A percentile compares a stretch with the other conserved stretches of the same genome.
Evolutionary conservation across 2,797 vertebrate species (phyloP).

Genomic region (Eidolon dupreanum): DNA sequence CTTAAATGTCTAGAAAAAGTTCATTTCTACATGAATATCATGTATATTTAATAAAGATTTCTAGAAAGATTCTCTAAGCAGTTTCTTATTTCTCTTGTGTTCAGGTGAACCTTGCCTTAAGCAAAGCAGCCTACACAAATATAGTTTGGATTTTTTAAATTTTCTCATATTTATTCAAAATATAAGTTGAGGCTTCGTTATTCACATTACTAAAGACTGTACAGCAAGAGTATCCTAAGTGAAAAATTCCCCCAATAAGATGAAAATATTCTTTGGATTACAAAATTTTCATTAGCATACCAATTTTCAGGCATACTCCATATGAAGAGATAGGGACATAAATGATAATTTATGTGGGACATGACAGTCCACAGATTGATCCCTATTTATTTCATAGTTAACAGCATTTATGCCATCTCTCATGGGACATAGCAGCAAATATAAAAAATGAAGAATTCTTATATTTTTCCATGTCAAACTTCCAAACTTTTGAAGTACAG

Average conservation of each 20-base stretch:
- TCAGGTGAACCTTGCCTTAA: neutral
- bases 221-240: conserved; percentile 12
- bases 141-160: neutral
- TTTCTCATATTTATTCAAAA: conserved; percentile 45
- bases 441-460: neutral
- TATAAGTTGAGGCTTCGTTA: neutral
- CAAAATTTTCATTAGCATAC: conserved; percentile 17
- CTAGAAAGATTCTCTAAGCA: neutral
- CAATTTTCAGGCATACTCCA: neutral
- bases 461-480: neutral
- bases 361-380: neutral
- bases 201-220: conserved; percentile 10
- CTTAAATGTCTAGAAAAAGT: neutral
- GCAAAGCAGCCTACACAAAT: conserved; percentile 12
- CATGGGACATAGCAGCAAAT: neutral
- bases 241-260: neutral
- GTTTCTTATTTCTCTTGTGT: neutral
- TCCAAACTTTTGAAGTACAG: conserved; percentile 24
- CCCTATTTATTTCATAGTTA: neutral
- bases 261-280: conserved; percentile 21
- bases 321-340: neutral
- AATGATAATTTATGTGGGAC: neutral
- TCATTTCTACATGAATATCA: neutral
- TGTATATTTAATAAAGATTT: neutral
- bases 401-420: neutral